Evolutionary conservation across 2,888 invertebrate species (phyloP).

Genomic region (Cataglyphis rosenhaueri): DNA sequence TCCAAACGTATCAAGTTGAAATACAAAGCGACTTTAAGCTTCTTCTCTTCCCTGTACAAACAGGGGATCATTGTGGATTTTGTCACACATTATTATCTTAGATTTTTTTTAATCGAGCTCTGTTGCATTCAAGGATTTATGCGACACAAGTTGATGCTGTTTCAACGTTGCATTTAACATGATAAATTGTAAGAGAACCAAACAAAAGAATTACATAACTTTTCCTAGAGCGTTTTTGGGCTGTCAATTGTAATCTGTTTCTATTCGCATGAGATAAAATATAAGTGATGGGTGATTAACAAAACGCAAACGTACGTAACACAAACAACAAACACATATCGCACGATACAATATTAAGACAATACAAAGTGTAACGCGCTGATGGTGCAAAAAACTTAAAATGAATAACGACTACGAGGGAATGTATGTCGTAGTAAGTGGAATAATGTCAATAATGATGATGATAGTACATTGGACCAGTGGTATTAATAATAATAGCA

Average conservation of each 20-base stretch:
- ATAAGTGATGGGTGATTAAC: conserved; percentile 40
- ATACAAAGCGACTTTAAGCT: conserved; percentile 15
- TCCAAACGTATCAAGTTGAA: conserved; percentile 32
- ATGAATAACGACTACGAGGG: conserved; percentile 44
- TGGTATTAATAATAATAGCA: conserved; percentile 36
- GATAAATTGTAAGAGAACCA: not conserved
- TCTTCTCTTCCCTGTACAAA: not conserved
- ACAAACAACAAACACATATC: conserved; percentile 72
- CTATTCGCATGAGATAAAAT: conserved; percentile 53
- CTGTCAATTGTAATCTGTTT: conserved; percentile 42
- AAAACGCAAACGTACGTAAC: conserved; percentile 66
- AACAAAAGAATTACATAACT: conserved; percentile 10
- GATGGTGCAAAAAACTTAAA: conserved; percentile 59
- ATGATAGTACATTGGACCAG: conserved; percentile 17
- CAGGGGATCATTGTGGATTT: conserved; percentile 5
- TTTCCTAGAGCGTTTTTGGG: conserved; percentile 16
- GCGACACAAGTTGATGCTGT: conserved; percentile 23
- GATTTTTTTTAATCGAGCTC: not conserved
- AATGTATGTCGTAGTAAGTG: conserved; percentile 20
- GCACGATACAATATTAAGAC: conserved; percentile 69
- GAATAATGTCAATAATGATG: conserved; percentile 38
- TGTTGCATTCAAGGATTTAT: conserved; percentile 18
- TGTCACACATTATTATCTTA: conserved; percentile 15
- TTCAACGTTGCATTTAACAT: conserved; percentile 6
- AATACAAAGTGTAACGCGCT: conserved; percentile 66